phyloP scores from a whole-genome alignment of 2,888 invertebrate genomes.

The Drosophila suboccidentalis region DNA sequence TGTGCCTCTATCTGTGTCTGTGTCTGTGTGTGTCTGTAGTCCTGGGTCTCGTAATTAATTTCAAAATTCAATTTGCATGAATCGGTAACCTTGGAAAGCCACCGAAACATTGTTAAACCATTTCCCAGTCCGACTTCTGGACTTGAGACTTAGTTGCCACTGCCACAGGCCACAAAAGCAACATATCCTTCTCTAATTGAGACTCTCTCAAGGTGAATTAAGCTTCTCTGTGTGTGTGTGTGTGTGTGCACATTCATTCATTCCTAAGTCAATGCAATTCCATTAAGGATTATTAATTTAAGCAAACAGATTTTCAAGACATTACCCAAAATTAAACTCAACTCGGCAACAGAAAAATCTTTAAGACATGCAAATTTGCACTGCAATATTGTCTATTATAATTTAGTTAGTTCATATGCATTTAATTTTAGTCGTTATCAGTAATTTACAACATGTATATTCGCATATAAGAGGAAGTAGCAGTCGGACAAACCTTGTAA shows the following conservation, averaged over 20 bases:
- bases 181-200: constrained; percentile 25
- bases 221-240: constrained; percentile 13
- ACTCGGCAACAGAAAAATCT: not conserved
- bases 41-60: constrained; percentile 73
- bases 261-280: constrained; percentile 12
- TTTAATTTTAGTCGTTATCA: not conserved
- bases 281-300: constrained; percentile 33
- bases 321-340: not conserved
- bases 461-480: no score
- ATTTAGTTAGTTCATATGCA: not conserved
- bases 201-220: constrained; percentile 11
- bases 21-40: constrained; percentile 20
- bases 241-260: not conserved
- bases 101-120: constrained; percentile 4
- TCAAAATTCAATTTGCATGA: constrained; percentile 75
- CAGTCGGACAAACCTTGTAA: no score
- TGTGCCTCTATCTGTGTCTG: constrained; percentile 18
- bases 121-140: not conserved
- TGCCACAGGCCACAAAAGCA: constrained; percentile 6
- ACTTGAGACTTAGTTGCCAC: constrained; percentile 10
- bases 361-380: not conserved
- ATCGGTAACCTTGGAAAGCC: constrained; percentile 12
- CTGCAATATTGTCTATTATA: not conserved
- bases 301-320: constrained; percentile 8
- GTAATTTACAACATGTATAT: no score